Base-by-base conservation (phyloP, 2,113 vertebrate genomes). In the Dicaeum eximium region DNA sequence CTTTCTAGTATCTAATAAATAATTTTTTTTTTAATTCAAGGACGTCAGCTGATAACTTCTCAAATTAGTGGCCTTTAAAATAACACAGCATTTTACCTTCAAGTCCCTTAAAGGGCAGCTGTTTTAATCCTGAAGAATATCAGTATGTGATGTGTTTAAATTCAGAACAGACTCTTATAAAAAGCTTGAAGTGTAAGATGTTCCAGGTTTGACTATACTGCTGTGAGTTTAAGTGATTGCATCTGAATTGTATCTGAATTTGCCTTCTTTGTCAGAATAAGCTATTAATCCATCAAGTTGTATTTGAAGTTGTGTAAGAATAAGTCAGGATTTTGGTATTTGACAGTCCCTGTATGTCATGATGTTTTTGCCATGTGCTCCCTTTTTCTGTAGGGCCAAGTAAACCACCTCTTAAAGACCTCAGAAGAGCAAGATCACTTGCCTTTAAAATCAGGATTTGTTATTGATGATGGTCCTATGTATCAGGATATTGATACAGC, bases 321-420 rank as follows among this genome's bases (percentile, higher is more conserved):
- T 50, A 88, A 60, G 45, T 18, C n/a, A 25, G 45, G 40, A 58
- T 70, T 92, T 57, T 30, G 38, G 1, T 24, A 54, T 47, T 70
- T 53, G 18, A 66, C 40, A 88, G 1, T 17, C 79, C 20, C 11
- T 80, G 30, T 13, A 27, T 45, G 21, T 71, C 44, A 24, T 47
- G 8, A 77, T 85, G 16, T 2, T 58, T 65, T 51, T 88, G 19
- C 50, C 7, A 20, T 30, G 30, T 79, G 18, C 47, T 92, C 57
- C 74, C n/a, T 73, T 88, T 81, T 95, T 77, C 78, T 69, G 30
- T 80, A 99, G 99, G 98, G 98, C 89, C 99, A 99, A 95, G 98
- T 99, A 74, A 99, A 98, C 85, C 97, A 98, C 65, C 97, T 98
- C 40, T 97, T 99, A 12, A 98, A 98, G 96, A 98, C 98, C 11